Conservation (phyloP, 2,888 invertebrate species). For the Anoncus sp. region DNA sequence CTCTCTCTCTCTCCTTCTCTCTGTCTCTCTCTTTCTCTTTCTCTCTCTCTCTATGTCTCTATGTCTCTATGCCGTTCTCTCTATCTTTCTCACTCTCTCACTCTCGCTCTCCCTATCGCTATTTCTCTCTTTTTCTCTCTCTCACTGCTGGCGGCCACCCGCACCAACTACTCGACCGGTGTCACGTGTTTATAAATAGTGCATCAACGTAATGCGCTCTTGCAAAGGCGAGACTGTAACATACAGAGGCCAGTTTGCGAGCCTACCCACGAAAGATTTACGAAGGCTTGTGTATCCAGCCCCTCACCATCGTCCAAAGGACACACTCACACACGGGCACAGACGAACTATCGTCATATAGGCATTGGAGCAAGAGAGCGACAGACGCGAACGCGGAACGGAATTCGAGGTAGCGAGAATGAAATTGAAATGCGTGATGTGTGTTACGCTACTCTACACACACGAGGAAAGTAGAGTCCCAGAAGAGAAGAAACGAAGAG, state of each 20-base stretch:
- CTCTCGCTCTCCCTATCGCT: slow-evolving; percentile 19
- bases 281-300: slow-evolving; percentile 70
- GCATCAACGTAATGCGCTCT: slow-evolving; percentile 79
- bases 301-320: slow-evolving; percentile 46
- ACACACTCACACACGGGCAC: slow-evolving; percentile 40
- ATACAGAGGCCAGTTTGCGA: slow-evolving; percentile 59
- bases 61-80: too few relatives aligned
- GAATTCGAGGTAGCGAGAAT: slow-evolving; percentile 71
- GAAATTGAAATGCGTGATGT: slow-evolving; percentile 52
- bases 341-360: slow-evolving; percentile 45
- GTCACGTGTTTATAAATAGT: slow-evolving; percentile 82
- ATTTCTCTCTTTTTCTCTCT: slow-evolving; percentile 1
- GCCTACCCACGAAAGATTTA: slow-evolving; percentile 77
- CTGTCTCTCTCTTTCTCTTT: too few relatives aligned
- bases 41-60: too few relatives aligned
- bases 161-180: slow-evolving; percentile 77
- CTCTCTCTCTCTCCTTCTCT: too few relatives aligned
- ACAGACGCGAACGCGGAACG: slow-evolving; percentile 77
- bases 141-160: slow-evolving; percentile 69
- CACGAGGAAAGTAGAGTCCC: slow-evolving; percentile 10
- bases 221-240: slow-evolving; percentile 69
- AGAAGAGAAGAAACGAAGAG: neutral
- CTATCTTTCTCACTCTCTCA: too few relatives aligned
- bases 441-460: slow-evolving; percentile 31
- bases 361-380: slow-evolving; percentile 50